Percentiles rank a stretch among this genome's conserved stretches.
These are phyloP conservation scores for Strix uralensis DNA, from an alignment of 2,113 vertebrate genomes.

Conservation along the genomic window DNA sequence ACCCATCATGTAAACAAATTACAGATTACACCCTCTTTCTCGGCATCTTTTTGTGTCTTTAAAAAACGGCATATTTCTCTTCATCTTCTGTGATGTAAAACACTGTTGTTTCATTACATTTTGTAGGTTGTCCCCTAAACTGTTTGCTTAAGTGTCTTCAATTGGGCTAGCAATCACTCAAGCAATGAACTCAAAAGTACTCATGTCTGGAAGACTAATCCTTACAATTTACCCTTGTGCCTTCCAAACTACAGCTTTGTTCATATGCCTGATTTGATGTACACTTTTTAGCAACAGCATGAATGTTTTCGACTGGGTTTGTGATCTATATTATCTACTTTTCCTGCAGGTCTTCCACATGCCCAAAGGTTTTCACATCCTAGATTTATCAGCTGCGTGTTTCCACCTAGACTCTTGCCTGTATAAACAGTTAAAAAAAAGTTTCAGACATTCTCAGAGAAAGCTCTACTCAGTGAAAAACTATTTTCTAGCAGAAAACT, in stretches of 20 bases:
- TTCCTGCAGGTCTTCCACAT: background rate
- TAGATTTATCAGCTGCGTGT: background rate
- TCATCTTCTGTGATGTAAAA: background rate
- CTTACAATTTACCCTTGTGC: background rate
- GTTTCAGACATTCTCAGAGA: background rate
- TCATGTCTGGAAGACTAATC: background rate
- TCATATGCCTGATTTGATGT: background rate
- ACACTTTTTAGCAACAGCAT: background rate
- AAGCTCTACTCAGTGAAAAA: background rate
- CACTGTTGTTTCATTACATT: background rate
- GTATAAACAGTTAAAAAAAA: background rate
- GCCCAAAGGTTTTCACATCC: background rate
- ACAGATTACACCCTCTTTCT: background rate
- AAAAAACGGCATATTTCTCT: background rate
- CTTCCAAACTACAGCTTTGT: background rate
- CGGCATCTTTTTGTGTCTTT: background rate
- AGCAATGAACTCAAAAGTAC: background rate
- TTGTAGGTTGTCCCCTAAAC: background rate
- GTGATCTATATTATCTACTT: background rate
- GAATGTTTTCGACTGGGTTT: background rate
- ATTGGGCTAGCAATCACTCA: background rate
- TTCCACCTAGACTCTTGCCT: background rate
- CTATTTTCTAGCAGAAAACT: background rate
- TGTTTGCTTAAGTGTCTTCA: background rate
- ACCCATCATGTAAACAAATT: background rate